phyloP scores from a whole-genome alignment of 2,113 vertebrate genomes.

The Megatriorchis doriae region DNA sequence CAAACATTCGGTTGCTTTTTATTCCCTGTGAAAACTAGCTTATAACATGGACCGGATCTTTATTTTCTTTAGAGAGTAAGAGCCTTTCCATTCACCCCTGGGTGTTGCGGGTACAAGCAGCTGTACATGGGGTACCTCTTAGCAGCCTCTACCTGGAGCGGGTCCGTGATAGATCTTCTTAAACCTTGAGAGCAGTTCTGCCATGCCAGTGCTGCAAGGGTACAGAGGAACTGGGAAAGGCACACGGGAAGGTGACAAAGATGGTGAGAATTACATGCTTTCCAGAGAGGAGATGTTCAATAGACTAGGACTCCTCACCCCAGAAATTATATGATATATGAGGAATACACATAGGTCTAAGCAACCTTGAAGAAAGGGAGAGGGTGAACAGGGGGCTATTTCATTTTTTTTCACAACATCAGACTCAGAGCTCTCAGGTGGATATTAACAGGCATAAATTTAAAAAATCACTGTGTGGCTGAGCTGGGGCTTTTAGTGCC shows the following conservation, averaged over 20 bases:
- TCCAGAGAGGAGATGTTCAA: background rate
- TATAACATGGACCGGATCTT: background rate
- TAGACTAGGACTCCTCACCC: background rate
- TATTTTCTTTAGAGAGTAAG: background rate
- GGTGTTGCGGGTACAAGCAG: background rate
- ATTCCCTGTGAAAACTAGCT: background rate
- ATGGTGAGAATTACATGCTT: background rate
- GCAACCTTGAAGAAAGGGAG: background rate
- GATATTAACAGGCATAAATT: background rate
- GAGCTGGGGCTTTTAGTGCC: background rate
- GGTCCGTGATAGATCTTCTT: background rate
- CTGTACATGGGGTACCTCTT: background rate
- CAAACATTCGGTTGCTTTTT: background rate
- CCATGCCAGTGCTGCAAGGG: background rate
- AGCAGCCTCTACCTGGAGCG: background rate
- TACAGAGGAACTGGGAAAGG: background rate
- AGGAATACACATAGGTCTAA: background rate
- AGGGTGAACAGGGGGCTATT: background rate
- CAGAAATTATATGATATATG: background rate
- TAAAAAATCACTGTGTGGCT: background rate
- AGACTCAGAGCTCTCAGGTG: background rate
- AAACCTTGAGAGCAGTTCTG: background rate
- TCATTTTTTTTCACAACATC: background rate
- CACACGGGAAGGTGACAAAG: background rate
- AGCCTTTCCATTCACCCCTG: background rate